phyloP scores from a whole-genome alignment of 2,888 invertebrate genomes.

The Holacanthella duospinosa region DNA sequence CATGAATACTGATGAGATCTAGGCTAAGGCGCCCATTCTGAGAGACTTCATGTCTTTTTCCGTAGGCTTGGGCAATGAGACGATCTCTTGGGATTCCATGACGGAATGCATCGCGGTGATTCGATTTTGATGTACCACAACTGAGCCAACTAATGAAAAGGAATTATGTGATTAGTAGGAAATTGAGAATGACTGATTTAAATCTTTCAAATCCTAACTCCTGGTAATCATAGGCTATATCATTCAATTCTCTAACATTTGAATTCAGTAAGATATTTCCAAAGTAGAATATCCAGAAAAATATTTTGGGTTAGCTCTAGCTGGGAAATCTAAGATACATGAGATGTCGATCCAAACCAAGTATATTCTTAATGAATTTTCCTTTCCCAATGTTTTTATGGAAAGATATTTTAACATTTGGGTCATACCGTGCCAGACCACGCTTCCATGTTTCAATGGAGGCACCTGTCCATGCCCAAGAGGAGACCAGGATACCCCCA shows the following conservation, averaged over 20 bases:
- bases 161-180: neutral
- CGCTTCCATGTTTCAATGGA: slow-evolving; percentile 76
- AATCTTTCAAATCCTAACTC: too few relatives aligned
- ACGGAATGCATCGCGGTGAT: neutral
- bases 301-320: too few relatives aligned
- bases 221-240: neutral
- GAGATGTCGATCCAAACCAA: too few relatives aligned
- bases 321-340: too few relatives aligned
- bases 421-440: slow-evolving; percentile 62
- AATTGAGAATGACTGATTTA: neutral
- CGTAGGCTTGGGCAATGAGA: slow-evolving; percentile 82
- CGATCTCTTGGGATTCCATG: slow-evolving; percentile 63
- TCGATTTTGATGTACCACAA: neutral
- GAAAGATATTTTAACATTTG: neutral
- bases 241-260: too few relatives aligned
- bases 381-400: neutral
- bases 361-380: too few relatives aligned
- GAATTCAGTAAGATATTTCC: too few relatives aligned
- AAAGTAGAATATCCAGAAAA: too few relatives aligned
- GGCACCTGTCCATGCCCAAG: slow-evolving; percentile 86
- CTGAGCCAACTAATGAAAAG: neutral
- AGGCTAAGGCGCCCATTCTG: slow-evolving; percentile 73
- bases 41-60: slow-evolving; percentile 67
- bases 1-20: slow-evolving; percentile 72
- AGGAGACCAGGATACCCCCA: slow-evolving; percentile 76